These are phyloP conservation scores for Drosophila setosimentum DNA, from an alignment of 2,888 invertebrate genomes.

Conservation along the genomic window DNA sequence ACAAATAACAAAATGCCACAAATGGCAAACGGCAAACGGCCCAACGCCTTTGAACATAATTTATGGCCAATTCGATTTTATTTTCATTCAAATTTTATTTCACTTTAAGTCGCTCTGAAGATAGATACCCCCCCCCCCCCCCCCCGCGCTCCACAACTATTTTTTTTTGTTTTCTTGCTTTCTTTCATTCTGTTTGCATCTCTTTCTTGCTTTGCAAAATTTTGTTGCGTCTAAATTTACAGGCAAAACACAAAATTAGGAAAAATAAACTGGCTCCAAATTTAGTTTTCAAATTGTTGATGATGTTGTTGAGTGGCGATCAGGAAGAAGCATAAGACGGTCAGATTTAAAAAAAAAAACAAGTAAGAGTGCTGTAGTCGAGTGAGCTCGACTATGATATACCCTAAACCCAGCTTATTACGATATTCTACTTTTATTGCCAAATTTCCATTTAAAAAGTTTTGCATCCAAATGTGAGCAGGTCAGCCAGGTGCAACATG, in stretches of 20 bases:
- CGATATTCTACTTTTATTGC: too few relatives aligned
- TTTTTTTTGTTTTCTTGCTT: not conserved
- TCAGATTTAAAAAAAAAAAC: not conserved
- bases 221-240: conserved; percentile 59
- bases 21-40: conserved; percentile 54
- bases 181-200: conserved; percentile 1
- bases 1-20: conserved; percentile 10
- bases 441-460: too few relatives aligned
- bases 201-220: conserved; percentile 42
- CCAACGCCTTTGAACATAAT: conserved; percentile 77
- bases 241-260: conserved; percentile 35
- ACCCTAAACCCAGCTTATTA: too few relatives aligned
- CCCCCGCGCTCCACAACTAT: too few relatives aligned
- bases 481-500: too few relatives aligned
- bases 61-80: conserved; percentile 74
- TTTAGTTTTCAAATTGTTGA: conserved; percentile 9
- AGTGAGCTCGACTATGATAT: too few relatives aligned
- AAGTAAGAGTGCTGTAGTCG: not conserved
- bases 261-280: conserved; percentile 20
- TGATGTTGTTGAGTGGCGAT: conserved; percentile 23
- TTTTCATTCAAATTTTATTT: conserved; percentile 78
- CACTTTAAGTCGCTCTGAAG: conserved; percentile 41
- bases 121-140: not conserved
- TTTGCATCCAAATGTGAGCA: too few relatives aligned
- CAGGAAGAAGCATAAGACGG: conserved; percentile 19